A percentile compares a stretch with the other conserved stretches of the same genome.
Evolutionary conservation across 2,113 vertebrate genomes (phyloP).

Genomic region (Myxocyprinus asiaticus): DNA sequence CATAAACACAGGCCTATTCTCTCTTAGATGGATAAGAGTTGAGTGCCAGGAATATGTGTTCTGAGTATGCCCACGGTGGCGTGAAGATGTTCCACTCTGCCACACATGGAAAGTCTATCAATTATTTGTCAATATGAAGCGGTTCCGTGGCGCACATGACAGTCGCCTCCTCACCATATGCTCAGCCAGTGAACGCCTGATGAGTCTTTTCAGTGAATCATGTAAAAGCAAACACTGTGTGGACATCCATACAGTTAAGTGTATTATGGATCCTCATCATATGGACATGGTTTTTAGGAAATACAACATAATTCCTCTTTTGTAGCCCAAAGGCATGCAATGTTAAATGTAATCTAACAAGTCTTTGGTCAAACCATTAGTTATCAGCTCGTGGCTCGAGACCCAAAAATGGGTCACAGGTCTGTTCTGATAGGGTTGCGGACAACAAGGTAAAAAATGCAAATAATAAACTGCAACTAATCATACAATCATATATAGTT

Average conservation of each 20-base stretch:
- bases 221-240: background rate
- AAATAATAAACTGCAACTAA: no score
- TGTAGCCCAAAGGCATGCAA: no score
- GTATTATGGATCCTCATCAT: background rate
- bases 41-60: constrained; percentile 30
- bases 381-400: no score
- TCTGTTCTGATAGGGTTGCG: no score
- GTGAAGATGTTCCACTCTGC: constrained; percentile 12
- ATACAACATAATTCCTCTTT: background rate
- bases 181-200: constrained; percentile 38
- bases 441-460: no score
- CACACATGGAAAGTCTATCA: constrained; percentile 49
- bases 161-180: constrained; percentile 54
- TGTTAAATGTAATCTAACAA: no score
- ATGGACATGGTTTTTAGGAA: background rate
- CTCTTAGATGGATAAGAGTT: constrained; percentile 7
- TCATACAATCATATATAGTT: no score
- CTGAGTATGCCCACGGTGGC: background rate
- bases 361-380: no score
- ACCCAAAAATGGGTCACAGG: no score
- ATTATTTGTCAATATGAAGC: constrained; percentile 50
- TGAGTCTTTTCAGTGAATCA: constrained; percentile 47
- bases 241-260: constrained; percentile 9
- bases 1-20: constrained; percentile 1
- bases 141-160: constrained; percentile 43